Base-by-base conservation (phyloP, 1,140 invertebrate species). In the Tetramorium parvispinum region DNA sequence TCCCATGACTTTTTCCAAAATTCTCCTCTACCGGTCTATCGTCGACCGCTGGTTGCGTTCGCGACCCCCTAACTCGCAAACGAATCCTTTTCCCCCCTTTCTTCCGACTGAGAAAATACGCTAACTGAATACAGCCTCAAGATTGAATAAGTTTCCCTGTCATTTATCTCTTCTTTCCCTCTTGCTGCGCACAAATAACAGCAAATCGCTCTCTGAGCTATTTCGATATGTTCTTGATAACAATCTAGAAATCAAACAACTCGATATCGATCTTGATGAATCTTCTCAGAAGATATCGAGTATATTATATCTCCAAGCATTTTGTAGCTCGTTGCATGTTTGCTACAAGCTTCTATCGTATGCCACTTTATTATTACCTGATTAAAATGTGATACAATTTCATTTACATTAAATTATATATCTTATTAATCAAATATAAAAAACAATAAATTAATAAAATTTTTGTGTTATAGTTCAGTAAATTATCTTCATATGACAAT, bases 1-100 rank as follows among this genome's bases (percentile, higher is more conserved):
- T 90, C 83, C 59, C 77, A 70, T 37, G 21, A 75, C 27, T 90
- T 90, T 88, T 91, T 87, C 27, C 43, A 66, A 77, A 91, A 85
- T 65, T 43, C 59, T 46, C 24, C 43, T 3, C 27, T 24, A 24
- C 27, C 27, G 27, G 8, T 7, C 53, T 21, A 49, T 59, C 40
- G 27, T 13, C 24, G 68, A 27, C 16, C n/a, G 8, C 3, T n/a
- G 24, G 7, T 18, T 76, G 55, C 21, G 21, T 43, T 81, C 1
- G 63, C 21, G 6, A 68, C 8, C 27, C 8, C 18, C 7, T 24
- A 24, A 65, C 27, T 43, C 21, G 16, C 40, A n/a, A 27, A 21
- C 11, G 13, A 37, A 32, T 4, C 16, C 24, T 61, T 46, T 27
- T 24, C 6, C 7, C 24, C 51, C 24, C 11, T 43, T 66, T 46